Evolutionary conservation across 2,888 invertebrate species (phyloP).

Genomic region (Dasysyrphus tricinctus): DNA sequence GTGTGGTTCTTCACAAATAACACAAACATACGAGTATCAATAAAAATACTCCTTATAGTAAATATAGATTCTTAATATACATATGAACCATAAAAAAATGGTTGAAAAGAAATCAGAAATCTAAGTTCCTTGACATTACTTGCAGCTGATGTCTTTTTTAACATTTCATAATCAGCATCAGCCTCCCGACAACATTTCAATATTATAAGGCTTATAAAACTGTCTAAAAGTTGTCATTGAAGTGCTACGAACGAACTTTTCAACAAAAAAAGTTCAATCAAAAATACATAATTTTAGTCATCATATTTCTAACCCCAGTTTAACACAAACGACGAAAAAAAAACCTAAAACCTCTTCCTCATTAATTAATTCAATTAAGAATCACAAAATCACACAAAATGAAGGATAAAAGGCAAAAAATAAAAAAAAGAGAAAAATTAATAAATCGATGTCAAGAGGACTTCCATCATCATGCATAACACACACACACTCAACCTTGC

Average conservation of each 20-base stretch:
- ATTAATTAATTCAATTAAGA: slow-evolving; percentile 69
- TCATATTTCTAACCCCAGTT: slow-evolving; percentile 36
- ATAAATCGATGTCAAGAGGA: slow-evolving; percentile 70
- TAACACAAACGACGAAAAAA: not conserved
- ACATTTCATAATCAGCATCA: not conserved
- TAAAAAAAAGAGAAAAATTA: slow-evolving; percentile 18
- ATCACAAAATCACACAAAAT: slow-evolving; percentile 12
- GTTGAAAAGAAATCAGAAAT: too few species aligned
- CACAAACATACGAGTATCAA: too few species aligned
- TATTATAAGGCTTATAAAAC: slow-evolving; percentile 2
- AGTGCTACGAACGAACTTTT: not conserved
- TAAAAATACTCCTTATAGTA: too few species aligned
- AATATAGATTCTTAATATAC: too few species aligned
- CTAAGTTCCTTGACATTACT: not conserved
- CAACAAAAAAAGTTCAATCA: not conserved
- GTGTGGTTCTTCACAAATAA: too few species aligned
- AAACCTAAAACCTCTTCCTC: not conserved
- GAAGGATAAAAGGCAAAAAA: slow-evolving; percentile 1
- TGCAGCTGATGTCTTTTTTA: not conserved
- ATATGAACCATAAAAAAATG: too few species aligned
- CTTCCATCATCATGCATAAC: slow-evolving; percentile 8
- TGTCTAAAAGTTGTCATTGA: not conserved
- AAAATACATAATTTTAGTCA: slow-evolving; percentile 49
- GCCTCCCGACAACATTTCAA: not conserved
- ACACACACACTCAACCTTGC: slow-evolving; percentile 46